These are phyloP conservation scores for Nyctibius bracteatus DNA, from an alignment of 2,113 vertebrate genomes.

Conservation along the genomic window DNA sequence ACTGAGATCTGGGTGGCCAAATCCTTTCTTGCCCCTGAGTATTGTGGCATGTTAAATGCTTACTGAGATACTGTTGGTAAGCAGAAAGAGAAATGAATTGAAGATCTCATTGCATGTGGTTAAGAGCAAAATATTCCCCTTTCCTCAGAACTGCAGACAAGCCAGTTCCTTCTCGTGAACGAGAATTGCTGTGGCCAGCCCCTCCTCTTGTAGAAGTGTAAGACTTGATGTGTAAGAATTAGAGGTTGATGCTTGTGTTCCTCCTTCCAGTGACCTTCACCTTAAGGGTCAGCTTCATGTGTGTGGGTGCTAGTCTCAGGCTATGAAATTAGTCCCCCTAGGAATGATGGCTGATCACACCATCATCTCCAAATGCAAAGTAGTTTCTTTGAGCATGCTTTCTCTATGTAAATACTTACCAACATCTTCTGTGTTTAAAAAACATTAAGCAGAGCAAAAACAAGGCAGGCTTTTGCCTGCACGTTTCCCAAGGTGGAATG, in stretches of 20 bases:
- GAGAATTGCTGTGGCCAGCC: background rate
- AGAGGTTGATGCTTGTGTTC: background rate
- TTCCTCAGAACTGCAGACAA: background rate
- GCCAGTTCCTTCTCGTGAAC: background rate
- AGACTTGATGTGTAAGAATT: background rate
- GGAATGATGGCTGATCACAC: background rate
- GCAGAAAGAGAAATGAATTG: background rate
- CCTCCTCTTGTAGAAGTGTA: background rate
- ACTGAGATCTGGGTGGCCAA: background rate
- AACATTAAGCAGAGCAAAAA: background rate
- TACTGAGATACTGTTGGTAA: background rate
- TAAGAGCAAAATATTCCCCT: background rate
- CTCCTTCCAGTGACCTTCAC: background rate
- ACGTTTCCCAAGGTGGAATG: background rate
- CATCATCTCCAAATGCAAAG: background rate
- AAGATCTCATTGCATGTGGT: background rate
- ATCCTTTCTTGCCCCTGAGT: background rate
- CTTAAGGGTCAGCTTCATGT: background rate
- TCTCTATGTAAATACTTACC: background rate
- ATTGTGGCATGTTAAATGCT: background rate
- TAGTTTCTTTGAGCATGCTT: background rate
- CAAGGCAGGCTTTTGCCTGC: background rate
- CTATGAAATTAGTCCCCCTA: background rate
- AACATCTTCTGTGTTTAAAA: background rate
- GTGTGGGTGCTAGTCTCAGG: background rate